Evolutionary conservation across 2,888 invertebrate species (phyloP), one percentile per base, ranked within the genome.

Genomic region (Hanleya hanleyi): DNA sequence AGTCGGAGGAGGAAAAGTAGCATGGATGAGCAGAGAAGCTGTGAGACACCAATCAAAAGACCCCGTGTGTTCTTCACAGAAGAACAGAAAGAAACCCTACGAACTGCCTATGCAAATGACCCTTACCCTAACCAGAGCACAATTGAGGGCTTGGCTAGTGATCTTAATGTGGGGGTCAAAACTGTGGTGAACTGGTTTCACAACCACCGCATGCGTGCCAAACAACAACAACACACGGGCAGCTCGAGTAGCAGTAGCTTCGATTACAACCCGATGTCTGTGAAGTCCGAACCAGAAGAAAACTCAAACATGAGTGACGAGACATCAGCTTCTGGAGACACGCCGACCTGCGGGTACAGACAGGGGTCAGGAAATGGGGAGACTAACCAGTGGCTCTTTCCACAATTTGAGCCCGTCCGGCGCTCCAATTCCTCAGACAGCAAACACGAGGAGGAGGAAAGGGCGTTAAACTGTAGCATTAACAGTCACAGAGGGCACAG

Each of bases 101-200:
- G 97, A 75, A 92, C 97, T 76, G 98, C 99, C 0, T 99, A 99
- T 90, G 95, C 96, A 0, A 92, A 98, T 67, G 99, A 99, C 89
- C 98, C 98, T 0, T 99, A 99, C 91, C 99, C 99, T 0, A 97
- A 97, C 90, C 96, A 97, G 87, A 95, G 96, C 33, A 97, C 97
- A 73, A 97, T 99, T 81, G 98, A 99, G 90, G 97, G 97, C 88
- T 93, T 99, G 73, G 97, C 98, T 37, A 94, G 94, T 37, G 97
- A 98, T 91, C 92, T 99, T 71, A 95, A 95, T 9, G 93, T 99
- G 50, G 96, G 97, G 6, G 95, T 97, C 67, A 93, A 99, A 82
- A 99, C 99, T 70, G 98, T 99, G 86, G 98, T 98, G 76, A 99
- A 99, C 91, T 99, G 99, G 99, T 99, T 99, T 93, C 99, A 99